Base-by-base conservation (phyloP, 2,797 vertebrate genomes). In the Margarornis squamiger region DNA sequence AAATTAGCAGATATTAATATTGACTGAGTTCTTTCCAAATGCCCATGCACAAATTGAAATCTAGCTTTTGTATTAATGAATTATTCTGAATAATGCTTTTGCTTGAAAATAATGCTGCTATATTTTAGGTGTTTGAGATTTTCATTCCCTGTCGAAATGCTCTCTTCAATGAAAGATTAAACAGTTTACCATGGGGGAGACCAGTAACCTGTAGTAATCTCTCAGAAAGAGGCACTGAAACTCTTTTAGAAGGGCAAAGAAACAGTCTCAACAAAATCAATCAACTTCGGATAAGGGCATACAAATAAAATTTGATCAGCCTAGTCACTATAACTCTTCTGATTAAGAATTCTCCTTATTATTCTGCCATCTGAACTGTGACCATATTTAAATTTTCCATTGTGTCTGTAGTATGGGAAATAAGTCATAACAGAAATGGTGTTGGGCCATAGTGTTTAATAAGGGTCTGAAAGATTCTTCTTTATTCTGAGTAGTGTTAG, bases 221-320 rank as follows among this genome's bases (percentile, higher is more conserved):
- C 48, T 61, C 67, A 87, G 38, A 92, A 91, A 36, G 49, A 65
- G 38, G 29, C 39, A 84, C 19, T 91, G 68, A 85, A 90, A 41
- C 24, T 4, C 23, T 13, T 86, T 91, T 75, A 43, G 92, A 89
- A 89, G 52, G 63, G 10, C 39, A 59, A 8, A 43, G 32, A 76
- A 90, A 90, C 7, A 90, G 46, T 82, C 29, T 45, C 38, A 2
- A 70, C 36, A 86, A 92, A 86, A 36, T 67, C 77, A 68, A 21
- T 91, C 52, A 88, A 90, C 34, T 94, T 84, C 81, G 38, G 17
- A 71, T 83, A 45, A 88, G 52, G 22, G 3, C 36, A 52, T 66
- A 67, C 43, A 93, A 94, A 94, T 46, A 94, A 66, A 80, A 80
- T 92, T 80, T 74, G n/a, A 80, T 86, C 76, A 83, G 2, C 16